These are phyloP conservation scores for Porites evermanni DNA, from an alignment of 92 coral and sea anemone species.

Conservation along the genomic window DNA sequence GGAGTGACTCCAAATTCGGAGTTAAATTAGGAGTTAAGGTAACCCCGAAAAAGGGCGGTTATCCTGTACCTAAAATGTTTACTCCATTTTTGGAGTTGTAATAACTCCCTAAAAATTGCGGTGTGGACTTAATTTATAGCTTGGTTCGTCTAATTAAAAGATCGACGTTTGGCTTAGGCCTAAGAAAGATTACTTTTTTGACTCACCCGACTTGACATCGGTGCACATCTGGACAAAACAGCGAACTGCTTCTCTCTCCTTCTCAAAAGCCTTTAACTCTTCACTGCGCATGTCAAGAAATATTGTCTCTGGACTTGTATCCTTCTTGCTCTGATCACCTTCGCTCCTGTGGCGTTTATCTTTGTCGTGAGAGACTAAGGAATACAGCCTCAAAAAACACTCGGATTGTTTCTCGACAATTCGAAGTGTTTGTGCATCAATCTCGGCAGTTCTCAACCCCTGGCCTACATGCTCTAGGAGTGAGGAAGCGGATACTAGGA, in stretches of 20 bases:
- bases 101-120: no score
- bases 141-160: no score
- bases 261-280: slow-evolving; percentile 64
- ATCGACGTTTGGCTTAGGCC: no score
- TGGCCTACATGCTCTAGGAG: slow-evolving; percentile 38
- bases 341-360: background rate
- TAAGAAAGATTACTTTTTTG: background rate
- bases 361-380: background rate
- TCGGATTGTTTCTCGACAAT: slow-evolving; percentile 29
- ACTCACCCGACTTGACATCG: slow-evolving; percentile 42
- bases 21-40: no score
- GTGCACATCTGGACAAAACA: slow-evolving; percentile 54
- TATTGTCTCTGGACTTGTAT: background rate
- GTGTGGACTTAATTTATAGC: no score
- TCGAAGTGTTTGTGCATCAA: slow-evolving; percentile 33
- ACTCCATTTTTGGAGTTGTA: no score
- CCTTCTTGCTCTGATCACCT: background rate
- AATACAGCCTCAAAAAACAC: slow-evolving; percentile 35
- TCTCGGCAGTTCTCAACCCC: slow-evolving; percentile 36
- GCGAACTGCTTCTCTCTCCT: slow-evolving; percentile 41
- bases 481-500: slow-evolving; percentile 39
- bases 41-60: no score
- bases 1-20: no score
- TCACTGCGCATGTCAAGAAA: slow-evolving; percentile 49
- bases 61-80: no score